phyloP scores from a whole-genome alignment of 2,113 vertebrate genomes.

The Equus quagga region DNA sequence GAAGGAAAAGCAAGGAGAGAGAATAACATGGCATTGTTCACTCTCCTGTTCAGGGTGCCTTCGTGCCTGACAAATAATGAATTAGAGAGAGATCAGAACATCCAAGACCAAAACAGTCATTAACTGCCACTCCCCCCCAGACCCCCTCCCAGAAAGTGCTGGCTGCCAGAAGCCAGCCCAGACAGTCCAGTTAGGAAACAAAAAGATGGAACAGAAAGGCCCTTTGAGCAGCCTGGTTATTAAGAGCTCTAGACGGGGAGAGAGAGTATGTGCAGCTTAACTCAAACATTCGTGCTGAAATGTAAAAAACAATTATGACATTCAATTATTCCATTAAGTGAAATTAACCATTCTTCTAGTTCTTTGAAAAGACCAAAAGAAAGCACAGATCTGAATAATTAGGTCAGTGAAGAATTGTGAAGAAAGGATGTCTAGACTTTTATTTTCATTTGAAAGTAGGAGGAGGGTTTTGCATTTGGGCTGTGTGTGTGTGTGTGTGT shows the following conservation, averaged over 20 bases:
- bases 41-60: constrained; percentile 1
- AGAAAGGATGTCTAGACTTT: constrained; percentile 91
- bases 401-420: constrained; percentile 88
- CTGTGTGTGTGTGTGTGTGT: background rate
- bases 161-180: constrained; percentile 82
- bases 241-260: constrained; percentile 83
- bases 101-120: constrained; percentile 84
- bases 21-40: constrained; percentile 46
- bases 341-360: constrained; percentile 88
- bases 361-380: constrained; percentile 87
- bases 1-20: background rate
- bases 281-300: constrained; percentile 85
- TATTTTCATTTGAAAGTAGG: constrained; percentile 87
- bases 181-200: constrained; percentile 83
- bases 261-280: constrained; percentile 74
- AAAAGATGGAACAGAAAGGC: constrained; percentile 76
- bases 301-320: constrained; percentile 86
- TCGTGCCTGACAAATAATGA: constrained; percentile 80
- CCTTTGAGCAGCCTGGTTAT: constrained; percentile 83
- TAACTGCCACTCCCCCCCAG: constrained; percentile 65
- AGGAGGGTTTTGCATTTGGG: constrained; percentile 71
- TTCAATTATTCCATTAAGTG: constrained; percentile 90
- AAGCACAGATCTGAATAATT: constrained; percentile 87
- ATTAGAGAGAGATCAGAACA: constrained; percentile 81
- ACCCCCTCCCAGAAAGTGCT: constrained; percentile 56